Percentiles rank a stretch among this genome's conserved stretches.
Conservation (phyloP, 1,140 invertebrate genomes). For the Tachypleus tridentatus region DNA sequence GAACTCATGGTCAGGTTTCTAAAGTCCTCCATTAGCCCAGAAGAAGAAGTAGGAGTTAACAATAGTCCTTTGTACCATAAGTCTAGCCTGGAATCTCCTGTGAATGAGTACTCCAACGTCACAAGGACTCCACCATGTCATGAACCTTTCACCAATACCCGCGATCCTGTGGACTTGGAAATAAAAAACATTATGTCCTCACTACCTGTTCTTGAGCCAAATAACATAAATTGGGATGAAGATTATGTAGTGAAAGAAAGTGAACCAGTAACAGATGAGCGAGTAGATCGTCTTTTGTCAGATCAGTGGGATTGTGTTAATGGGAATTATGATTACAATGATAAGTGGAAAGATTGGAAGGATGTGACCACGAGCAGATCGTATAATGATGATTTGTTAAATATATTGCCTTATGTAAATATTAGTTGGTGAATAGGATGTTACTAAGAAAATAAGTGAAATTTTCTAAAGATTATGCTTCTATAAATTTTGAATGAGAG, state of each 20-base stretch:
- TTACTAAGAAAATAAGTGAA: too few relatives aligned
- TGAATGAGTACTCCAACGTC: conserved; percentile 10
- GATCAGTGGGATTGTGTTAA: conserved; percentile 44
- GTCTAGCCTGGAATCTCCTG: conserved; percentile 7
- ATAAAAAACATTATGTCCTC: conserved; percentile 45
- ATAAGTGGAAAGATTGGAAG: conserved; percentile 66
- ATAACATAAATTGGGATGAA: conserved; percentile 37
- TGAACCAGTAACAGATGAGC: conserved; percentile 28
- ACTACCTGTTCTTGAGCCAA: conserved; percentile 48
- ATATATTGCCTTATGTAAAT: conserved; percentile 84
- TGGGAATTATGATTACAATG: conserved; percentile 44
- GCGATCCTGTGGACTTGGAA: conserved; percentile 29
- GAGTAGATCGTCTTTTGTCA: conserved; percentile 24
- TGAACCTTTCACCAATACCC: not conserved
- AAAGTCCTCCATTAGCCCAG: conserved; percentile 29
- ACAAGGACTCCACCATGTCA: conserved; percentile 7
- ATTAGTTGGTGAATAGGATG: conserved; percentile 48
- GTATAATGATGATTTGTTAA: conserved; percentile 55
- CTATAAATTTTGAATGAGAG: too few relatives aligned
- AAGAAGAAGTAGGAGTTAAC: conserved; percentile 1
- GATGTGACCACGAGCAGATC: conserved; percentile 55
- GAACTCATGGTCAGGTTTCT: conserved; percentile 46
- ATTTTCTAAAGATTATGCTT: too few relatives aligned
- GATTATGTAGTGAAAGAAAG: conserved; percentile 31
- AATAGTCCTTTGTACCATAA: conserved; percentile 11